phyloP scores from a whole-genome alignment of 1,140 invertebrate genomes.

The Drosophila malerkotliana region DNA sequence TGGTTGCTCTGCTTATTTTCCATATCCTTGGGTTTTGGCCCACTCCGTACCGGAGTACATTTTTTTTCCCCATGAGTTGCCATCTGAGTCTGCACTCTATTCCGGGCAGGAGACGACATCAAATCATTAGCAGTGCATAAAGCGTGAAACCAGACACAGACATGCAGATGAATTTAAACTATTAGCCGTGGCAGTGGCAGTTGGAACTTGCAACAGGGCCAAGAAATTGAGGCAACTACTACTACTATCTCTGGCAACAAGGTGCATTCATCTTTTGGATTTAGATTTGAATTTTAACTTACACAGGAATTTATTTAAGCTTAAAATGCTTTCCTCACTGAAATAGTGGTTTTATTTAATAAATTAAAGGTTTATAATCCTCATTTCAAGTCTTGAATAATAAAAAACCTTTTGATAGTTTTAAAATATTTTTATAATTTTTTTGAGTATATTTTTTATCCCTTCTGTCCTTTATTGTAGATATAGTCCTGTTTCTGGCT shows the following conservation, averaged over 20 bases:
- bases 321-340: too few relatives aligned
- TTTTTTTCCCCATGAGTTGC: conserved; percentile 15
- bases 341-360: too few relatives aligned
- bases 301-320: neutral
- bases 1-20: neutral
- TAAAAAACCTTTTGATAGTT: too few relatives aligned
- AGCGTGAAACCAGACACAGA: conserved; percentile 73
- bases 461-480: neutral
- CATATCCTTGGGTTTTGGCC: conserved; percentile 1
- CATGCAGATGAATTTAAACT: conserved; percentile 76
- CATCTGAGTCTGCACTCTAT: conserved; percentile 10
- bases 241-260: conserved; percentile 18
- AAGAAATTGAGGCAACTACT: conserved; percentile 14
- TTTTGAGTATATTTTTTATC: neutral
- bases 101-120: conserved; percentile 51
- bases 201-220: conserved; percentile 1
- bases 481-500: conserved; percentile 16
- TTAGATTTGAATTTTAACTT: conserved; percentile 12
- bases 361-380: too few relatives aligned
- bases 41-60: neutral
- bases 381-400: too few relatives aligned
- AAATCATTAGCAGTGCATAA: conserved; percentile 79
- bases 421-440: neutral
- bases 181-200: conserved; percentile 50
- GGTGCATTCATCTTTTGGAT: conserved; percentile 47